A percentile compares a stretch with the other conserved stretches of the same genome.
Conservation (phyloP, 2,888 invertebrate genomes). For the Malthinus seriepunctatus region DNA sequence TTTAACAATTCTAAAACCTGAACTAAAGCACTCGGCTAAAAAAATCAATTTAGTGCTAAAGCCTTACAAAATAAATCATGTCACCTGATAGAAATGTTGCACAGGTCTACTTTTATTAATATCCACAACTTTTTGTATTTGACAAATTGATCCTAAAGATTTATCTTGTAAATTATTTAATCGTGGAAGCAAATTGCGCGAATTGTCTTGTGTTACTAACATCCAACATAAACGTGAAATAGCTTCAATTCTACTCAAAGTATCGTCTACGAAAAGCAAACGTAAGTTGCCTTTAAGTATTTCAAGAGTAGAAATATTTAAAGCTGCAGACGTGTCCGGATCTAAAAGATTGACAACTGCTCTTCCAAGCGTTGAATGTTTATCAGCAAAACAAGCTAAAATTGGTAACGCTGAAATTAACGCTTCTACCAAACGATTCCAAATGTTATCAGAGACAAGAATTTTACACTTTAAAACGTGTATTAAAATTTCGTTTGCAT, state of each 20-base stretch:
- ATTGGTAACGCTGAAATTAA: constrained; percentile 64
- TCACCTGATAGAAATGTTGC: constrained; percentile 53
- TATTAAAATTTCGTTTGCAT: constrained; percentile 64
- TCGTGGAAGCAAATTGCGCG: constrained; percentile 54
- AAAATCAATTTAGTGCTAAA: constrained; percentile 15
- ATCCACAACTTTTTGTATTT: constrained; percentile 48
- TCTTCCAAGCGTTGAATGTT: constrained; percentile 59
- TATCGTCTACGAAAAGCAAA: constrained; percentile 54
- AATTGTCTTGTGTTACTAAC: constrained; percentile 54
- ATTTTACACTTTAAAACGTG: constrained; percentile 67
- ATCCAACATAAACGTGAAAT: constrained; percentile 58
- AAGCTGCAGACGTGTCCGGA: constrained; percentile 63
- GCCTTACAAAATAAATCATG: background rate
- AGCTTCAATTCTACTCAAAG: constrained; percentile 56
- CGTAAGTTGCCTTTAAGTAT: constrained; percentile 58
- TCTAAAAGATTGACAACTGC: constrained; percentile 67
- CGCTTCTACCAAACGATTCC: constrained; percentile 64
- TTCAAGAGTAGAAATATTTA: constrained; percentile 61
- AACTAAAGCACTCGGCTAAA: constrained; percentile 56
- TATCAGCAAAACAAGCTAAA: constrained; percentile 61
- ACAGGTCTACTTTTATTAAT: constrained; percentile 44
- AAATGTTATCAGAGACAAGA: constrained; percentile 63
- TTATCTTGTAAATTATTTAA: constrained; percentile 56
- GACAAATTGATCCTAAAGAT: constrained; percentile 54
- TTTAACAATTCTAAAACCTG: constrained; percentile 54